Conservation (phyloP, 1,140 invertebrate species). For the Drosophila eugracilis region DNA sequence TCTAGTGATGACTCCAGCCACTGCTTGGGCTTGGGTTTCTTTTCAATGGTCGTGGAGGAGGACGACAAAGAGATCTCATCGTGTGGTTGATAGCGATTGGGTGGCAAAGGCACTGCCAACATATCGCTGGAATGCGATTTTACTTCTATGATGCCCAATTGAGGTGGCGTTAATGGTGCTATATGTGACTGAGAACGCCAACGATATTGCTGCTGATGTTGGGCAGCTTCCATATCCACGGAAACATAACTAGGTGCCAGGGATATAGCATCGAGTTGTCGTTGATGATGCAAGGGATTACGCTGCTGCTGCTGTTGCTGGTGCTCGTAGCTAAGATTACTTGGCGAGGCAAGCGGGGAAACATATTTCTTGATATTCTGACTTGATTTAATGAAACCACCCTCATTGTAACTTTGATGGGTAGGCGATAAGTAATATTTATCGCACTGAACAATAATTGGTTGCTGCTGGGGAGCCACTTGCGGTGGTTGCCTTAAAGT, state of each 20-base stretch:
- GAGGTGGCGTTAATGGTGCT: constrained; percentile 63
- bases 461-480: constrained; percentile 73
- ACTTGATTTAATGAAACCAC: constrained; percentile 81
- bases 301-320: constrained; percentile 54
- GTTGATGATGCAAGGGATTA: constrained; percentile 45
- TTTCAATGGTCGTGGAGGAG: constrained; percentile 67
- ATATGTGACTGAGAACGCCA: constrained; percentile 80
- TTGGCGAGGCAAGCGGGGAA: constrained; percentile 71
- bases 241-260: constrained; percentile 76
- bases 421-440: constrained; percentile 82
- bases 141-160: constrained; percentile 45
- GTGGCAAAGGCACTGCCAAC: constrained; percentile 59
- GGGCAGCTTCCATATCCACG: constrained; percentile 64
- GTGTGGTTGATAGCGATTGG: constrained; percentile 52
- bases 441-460: constrained; percentile 79
- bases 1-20: constrained; percentile 86
- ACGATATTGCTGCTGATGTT: constrained; percentile 60
- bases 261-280: constrained; percentile 75
- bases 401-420: constrained; percentile 78
- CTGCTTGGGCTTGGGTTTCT: constrained; percentile 84
- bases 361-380: constrained; percentile 82
- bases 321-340: constrained; percentile 60
- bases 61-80: constrained; percentile 77
- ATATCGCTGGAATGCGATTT: constrained; percentile 79
- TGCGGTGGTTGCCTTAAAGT: constrained; percentile 75